Percentiles rank a stretch among this genome's conserved stretches.
Evolutionary conservation across 2,888 invertebrate species (phyloP).

Genomic region (Melipona beecheii): DNA sequence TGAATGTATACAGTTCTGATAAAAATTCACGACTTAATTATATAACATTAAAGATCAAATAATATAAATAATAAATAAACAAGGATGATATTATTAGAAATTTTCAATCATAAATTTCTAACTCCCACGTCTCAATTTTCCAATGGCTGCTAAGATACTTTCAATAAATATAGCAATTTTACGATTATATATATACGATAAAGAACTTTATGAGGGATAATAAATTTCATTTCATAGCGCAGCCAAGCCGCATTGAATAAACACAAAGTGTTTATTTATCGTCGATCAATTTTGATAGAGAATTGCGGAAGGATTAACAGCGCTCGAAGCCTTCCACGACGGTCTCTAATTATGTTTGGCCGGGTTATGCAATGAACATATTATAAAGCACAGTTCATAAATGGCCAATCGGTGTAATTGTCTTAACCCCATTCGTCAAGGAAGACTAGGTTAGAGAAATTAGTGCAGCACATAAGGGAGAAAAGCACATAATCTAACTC

Average conservation of each 20-base stretch:
- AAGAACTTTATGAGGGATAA: background rate
- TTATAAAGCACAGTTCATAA: constrained; percentile 17
- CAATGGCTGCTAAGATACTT: too few species aligned
- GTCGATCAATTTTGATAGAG: background rate
- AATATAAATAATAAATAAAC: too few species aligned
- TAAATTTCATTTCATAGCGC: background rate
- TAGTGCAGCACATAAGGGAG: background rate
- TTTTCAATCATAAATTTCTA: too few species aligned
- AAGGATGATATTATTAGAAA: too few species aligned
- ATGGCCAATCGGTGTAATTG: constrained; percentile 7
- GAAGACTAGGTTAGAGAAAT: background rate
- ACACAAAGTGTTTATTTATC: background rate
- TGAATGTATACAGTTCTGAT: too few species aligned
- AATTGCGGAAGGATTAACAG: background rate
- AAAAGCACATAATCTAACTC: background rate
- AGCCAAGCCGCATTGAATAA: too few species aligned
- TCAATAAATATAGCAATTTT: background rate
- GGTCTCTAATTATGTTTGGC: background rate
- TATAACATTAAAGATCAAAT: too few species aligned
- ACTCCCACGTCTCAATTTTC: too few species aligned
- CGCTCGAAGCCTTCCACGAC: background rate
- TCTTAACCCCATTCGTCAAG: constrained; percentile 31
- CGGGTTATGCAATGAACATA: constrained; percentile 11
- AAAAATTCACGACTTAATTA: too few species aligned
- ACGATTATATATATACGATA: background rate